Evolutionary conservation across 2,113 vertebrate genomes (phyloP), one percentile per base, ranked within the genome.

Genomic region (Lynx canadensis): DNA sequence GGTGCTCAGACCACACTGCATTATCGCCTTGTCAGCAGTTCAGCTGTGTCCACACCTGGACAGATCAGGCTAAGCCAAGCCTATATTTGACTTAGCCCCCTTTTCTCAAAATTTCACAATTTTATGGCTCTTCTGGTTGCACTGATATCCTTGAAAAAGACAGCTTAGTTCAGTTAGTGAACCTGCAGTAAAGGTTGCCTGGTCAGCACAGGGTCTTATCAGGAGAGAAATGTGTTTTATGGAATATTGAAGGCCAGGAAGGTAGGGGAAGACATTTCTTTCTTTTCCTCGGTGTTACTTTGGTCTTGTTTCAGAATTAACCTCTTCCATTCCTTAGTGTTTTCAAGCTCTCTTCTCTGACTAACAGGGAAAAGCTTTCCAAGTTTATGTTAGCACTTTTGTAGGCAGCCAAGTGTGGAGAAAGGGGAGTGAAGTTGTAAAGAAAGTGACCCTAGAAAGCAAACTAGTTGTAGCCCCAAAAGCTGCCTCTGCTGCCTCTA

Each of bases 81-180:
- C 97, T 55, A 36, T 96, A 19, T 97, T 98, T 98, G 19, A 55
- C 96, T 94, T 97, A 95, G 60, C 65, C 96, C 98, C 97, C 74
- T 79, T 97, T 76, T 96, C 89, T 96, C 23, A 4, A 15, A 91
- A n/a, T 97, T 98, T 98, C 95, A 85, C 91, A 95, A n/a, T 95
- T 83, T 98, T 98, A 98, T 98, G 95, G 19, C 96, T 60, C 31
- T 95, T 90, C 85, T 31, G 95, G 68, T 69, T 97, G 83, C 94
- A 69, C 76, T 97, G 97, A 97, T 98, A 97, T 52, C 97, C 97
- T 98, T 98, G 98, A 97, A 98, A 65, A 96, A 89, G 89, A 86
- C 73, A 96, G 82, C 98, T 97, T 92, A 96, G 97, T 98, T 98
- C 97, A 89, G 98, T 97, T 52, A 81, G 90, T 88, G 85, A 98